Conservation (phyloP, 2,888 invertebrate genomes). For the Rhimphoctona megacephalus region DNA sequence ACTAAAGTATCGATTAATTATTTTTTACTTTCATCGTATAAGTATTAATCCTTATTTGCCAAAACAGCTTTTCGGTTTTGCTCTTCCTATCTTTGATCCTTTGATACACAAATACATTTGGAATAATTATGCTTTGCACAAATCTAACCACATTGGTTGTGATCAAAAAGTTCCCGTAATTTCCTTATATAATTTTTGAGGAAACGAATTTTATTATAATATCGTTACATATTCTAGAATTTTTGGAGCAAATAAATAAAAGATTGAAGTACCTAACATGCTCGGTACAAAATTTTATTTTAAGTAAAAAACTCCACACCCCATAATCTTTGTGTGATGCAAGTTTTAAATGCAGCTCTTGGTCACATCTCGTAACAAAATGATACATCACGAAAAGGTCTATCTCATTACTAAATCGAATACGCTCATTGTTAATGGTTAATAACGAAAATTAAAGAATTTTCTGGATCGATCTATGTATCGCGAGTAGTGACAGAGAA, state of each 20-base stretch:
- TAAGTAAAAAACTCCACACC: too few species aligned
- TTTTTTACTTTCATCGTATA: conserved; percentile 23
- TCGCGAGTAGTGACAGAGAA: conserved; percentile 62
- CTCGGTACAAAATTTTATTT: too few species aligned
- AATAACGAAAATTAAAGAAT: background rate
- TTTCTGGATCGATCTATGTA: background rate
- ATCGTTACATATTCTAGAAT: too few species aligned
- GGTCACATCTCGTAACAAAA: background rate
- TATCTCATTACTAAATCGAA: background rate
- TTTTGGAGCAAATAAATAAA: too few species aligned
- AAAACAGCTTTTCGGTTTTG: background rate
- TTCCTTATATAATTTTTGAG: too few species aligned
- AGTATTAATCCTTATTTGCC: conserved; percentile 21
- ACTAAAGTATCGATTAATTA: conserved; percentile 49
- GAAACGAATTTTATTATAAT: too few species aligned
- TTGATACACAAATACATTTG: background rate
- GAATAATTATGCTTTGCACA: background rate
- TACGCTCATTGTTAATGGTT: background rate
- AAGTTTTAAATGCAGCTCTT: background rate
- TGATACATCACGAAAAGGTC: background rate
- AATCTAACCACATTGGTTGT: background rate
- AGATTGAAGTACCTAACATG: too few species aligned
- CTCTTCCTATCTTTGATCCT: background rate
- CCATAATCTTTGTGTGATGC: too few species aligned
- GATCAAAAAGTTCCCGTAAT: background rate